Conservation (phyloP, 2,797 vertebrate species). For the Rhadinocentrus ornatus region DNA sequence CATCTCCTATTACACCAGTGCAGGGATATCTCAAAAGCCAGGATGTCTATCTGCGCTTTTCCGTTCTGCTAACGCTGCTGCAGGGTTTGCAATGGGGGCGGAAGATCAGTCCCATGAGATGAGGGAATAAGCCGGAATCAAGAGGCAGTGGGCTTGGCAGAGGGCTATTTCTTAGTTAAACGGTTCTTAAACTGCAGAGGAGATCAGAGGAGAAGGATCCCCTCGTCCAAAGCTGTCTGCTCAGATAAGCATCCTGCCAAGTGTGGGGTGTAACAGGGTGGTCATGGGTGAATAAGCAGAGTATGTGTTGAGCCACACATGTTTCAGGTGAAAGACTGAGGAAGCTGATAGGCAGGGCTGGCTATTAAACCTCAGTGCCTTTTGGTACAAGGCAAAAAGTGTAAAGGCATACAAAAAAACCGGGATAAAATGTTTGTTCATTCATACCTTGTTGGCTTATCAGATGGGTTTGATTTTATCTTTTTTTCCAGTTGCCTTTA, state of each 20-base stretch:
- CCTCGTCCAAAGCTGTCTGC: slow-evolving; percentile 73
- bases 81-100: slow-evolving; percentile 73
- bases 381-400: background rate
- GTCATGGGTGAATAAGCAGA: slow-evolving; percentile 70
- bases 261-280: slow-evolving; percentile 66
- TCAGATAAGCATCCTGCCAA: slow-evolving; percentile 80
- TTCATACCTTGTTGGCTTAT: background rate
- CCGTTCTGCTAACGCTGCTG: slow-evolving; percentile 73
- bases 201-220: slow-evolving; percentile 80
- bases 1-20: slow-evolving; percentile 74
- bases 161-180: slow-evolving; percentile 81
- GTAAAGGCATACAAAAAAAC: background rate
- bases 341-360: slow-evolving; percentile 30
- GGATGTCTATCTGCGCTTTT: slow-evolving; percentile 72
- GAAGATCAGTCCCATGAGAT: slow-evolving; percentile 79
- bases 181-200: slow-evolving; percentile 80
- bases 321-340: slow-evolving; percentile 46
- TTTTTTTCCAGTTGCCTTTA: background rate
- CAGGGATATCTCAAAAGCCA: slow-evolving; percentile 76
- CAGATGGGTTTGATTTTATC: background rate
- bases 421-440: slow-evolving; percentile 4
- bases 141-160: slow-evolving; percentile 68
- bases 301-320: slow-evolving; percentile 44
- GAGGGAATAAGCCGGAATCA: slow-evolving; percentile 78
- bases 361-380: background rate